These are phyloP conservation scores for Drosophila acutilabella DNA, from an alignment of 2,888 invertebrate species.

Conservation along the genomic window DNA sequence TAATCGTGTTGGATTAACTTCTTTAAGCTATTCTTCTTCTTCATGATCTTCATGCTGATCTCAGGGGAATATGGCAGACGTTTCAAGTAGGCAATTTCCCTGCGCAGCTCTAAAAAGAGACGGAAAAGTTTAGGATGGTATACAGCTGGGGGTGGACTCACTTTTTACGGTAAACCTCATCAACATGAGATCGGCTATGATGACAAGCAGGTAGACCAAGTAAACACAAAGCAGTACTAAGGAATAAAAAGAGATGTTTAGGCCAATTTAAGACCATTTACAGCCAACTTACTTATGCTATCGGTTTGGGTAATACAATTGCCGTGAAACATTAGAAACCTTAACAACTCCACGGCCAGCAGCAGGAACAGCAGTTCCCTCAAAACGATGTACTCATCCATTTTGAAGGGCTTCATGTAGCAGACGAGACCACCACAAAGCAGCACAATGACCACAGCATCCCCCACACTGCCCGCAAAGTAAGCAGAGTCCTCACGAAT, in stretches of 20 bases:
- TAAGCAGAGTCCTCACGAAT: constrained; percentile 13
- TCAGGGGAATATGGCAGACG: background rate
- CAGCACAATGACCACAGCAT: constrained; percentile 35
- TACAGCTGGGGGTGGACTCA: constrained; percentile 28
- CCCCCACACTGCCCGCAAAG: constrained; percentile 30
- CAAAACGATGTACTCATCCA: constrained; percentile 41
- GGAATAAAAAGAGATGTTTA: background rate
- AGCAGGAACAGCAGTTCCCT: constrained; percentile 54
- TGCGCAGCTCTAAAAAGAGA: constrained; percentile 2
- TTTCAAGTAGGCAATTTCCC: constrained; percentile 10
- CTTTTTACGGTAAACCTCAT: constrained; percentile 38
- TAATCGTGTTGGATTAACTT: constrained; percentile 35
- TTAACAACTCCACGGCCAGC: constrained; percentile 33
- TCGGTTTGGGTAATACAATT: constrained; percentile 8
- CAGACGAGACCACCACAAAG: constrained; percentile 57
- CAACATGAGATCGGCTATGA: constrained; percentile 44
- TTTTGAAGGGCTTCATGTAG: constrained; percentile 56
- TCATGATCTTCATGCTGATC: background rate
- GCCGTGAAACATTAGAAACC: constrained; percentile 1
- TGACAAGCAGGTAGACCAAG: constrained; percentile 40
- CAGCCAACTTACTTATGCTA: constrained; percentile 13
- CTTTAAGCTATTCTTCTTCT: background rate
- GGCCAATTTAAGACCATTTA: too few relatives aligned
- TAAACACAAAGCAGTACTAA: constrained; percentile 27
- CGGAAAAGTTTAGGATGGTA: background rate